Evolutionary conservation across 2,113 vertebrate genomes (phyloP).

Genomic region (Hemiprocne comata): DNA sequence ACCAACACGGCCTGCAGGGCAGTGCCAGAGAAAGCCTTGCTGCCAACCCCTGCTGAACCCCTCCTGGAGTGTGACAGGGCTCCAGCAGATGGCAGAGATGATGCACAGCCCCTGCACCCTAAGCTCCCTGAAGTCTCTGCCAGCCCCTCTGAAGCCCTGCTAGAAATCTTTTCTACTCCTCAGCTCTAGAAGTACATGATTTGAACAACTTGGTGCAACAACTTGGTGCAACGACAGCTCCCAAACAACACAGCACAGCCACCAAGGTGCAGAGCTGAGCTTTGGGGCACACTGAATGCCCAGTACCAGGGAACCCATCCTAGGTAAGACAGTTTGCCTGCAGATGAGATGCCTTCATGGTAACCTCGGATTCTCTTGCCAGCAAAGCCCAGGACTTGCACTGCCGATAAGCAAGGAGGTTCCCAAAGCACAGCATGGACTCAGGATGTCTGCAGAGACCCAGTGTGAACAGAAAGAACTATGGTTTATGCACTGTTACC

Average conservation of each 20-base stretch:
- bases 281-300: neutral
- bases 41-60: neutral
- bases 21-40: neutral
- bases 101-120: neutral
- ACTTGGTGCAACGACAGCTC: neutral
- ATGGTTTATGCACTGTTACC: neutral
- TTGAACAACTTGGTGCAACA: neutral
- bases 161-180: neutral
- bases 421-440: neutral
- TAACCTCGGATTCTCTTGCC: neutral
- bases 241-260: neutral
- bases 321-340: neutral
- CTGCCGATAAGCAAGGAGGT: neutral
- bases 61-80: neutral
- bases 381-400: neutral
- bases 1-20: rapidly evolving
- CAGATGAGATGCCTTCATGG: neutral
- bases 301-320: neutral
- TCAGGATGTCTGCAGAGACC: neutral
- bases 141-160: neutral
- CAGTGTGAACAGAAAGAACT: neutral
- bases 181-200: neutral
- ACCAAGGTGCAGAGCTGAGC: neutral
- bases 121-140: neutral
- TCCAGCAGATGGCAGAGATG: neutral